Base-by-base conservation (phyloP, 2,888 invertebrate genomes). In the Spodoptera littoralis region DNA sequence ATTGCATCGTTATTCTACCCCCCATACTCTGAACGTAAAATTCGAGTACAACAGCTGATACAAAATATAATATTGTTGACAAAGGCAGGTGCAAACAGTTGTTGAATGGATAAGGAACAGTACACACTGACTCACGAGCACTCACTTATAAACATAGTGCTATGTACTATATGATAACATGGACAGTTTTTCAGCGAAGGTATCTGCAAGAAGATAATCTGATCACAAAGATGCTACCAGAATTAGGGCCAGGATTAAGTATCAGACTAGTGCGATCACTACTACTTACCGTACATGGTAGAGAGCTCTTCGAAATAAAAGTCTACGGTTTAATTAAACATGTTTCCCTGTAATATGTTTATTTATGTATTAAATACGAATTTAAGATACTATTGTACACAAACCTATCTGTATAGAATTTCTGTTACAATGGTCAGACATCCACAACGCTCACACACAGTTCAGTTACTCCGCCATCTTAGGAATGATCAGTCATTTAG, bases 101-200 rank as follows among this genome's bases (percentile, higher is more conserved):
- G 30, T 60, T 53, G 48, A 62, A 73, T 62, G 45, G 48, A 43
- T 49, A 18, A 36, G 44, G 6, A 11, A 12, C 41, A 12, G 11
- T 11, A 18, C 13, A 36, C 45, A 30, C 30, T 5, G 55, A 22
- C 70, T 50, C 54, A 70, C 41, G 46, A 46, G 18, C 5, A 55
- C 6, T 9, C 9, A 50, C 67, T 73, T 56, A 47, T 11, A 70
- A 72, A 66, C 60, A 70, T 43, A 36, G 42, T 11, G 45, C 18
- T 42, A 41, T 18, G 30, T 18, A 11, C 13, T n/a, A 64, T 27
- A 50, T 6, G 52, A 48, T 42, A 44, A 53, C 41, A 13, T 36
- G 36, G 11, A 30, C 30, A 27, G 41, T 1, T 52, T 12, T 27
- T 41, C 18, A 36, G 8, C 6, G 36, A 36, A 36, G 36, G 36